Base-by-base conservation (phyloP, 2,888 invertebrate species). In the Sinohyriopsis cumingii region DNA sequence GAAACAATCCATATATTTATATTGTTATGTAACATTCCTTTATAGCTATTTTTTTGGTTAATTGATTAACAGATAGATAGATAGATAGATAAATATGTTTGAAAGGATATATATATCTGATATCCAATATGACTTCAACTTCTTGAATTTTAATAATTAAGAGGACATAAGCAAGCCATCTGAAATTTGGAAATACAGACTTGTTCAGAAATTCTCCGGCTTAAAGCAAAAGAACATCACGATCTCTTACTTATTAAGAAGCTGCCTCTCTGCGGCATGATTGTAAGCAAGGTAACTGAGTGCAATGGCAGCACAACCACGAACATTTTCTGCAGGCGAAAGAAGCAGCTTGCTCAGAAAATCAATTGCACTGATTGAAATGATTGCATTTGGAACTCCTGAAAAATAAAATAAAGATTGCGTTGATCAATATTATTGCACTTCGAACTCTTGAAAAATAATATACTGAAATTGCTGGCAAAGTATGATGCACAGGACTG, bases 291-390 rank as follows among this genome's bases (percentile, higher is more conserved):
- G 84, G 73, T 89, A 90, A 12, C 87, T 86, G 0, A 90, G 83
- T 22, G 89, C 89, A 22, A 90, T 86, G 65, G 89, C 87, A 0
- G 89, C 86, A 76, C 82, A 85, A 5, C 89, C 89, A 33, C 86
- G 75, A 4, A 89, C 89, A 66, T 86, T 85, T 55, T 87, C 87
- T 5, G 83, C 72, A 3, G 73, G 68, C 6, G 82, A 84, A 55
- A 80, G 67, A 68, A 89, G 73, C 68, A 88, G 79, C 25, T 75
- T 66, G 71, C 87, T 86, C 62, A 90, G 80, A 65, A 75, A 77
- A 25, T 86, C 80, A 25, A 89, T 85, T 18, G 85, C 84, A 74
- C 85, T 80, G 22, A 89, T 87, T 6, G 89, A 85, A 7, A 90
- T 83, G 25, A 90, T 86, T 9, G 89, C 89, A 56, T 85, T 79